A percentile compares a stretch with the other conserved stretches of the same genome.
Evolutionary conservation across 2,113 vertebrate species (phyloP).

Genomic region (Corvus moneduloides): DNA sequence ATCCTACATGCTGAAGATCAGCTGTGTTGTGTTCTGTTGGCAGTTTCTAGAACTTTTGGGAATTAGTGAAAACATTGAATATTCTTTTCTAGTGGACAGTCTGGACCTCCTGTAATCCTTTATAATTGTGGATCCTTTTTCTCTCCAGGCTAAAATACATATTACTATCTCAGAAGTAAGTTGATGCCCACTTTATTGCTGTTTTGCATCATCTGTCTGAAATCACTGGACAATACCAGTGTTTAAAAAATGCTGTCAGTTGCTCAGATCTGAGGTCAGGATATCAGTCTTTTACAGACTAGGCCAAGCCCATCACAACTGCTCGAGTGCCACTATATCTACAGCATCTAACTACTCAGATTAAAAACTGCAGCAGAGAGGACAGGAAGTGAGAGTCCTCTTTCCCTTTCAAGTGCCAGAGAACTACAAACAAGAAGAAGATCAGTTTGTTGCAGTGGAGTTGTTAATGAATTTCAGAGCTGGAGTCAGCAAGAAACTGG

Average conservation of each 20-base stretch:
- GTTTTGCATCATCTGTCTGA: neutral
- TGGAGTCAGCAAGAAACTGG: neutral
- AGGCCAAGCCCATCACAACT: neutral
- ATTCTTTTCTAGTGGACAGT: neutral
- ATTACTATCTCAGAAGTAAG: neutral
- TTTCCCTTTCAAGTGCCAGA: neutral
- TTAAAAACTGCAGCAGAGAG: neutral
- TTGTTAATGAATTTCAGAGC: neutral
- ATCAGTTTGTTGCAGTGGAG: neutral
- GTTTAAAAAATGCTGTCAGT: neutral
- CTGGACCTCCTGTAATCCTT: neutral
- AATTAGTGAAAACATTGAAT: neutral
- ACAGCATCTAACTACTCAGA: neutral
- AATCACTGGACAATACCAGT: neutral
- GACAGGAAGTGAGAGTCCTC: neutral
- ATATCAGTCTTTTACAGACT: neutral
- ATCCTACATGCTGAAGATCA: neutral
- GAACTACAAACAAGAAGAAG: neutral
- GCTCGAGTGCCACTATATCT: neutral
- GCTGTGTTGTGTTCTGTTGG: neutral
- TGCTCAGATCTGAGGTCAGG: neutral
- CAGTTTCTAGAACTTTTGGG: neutral
- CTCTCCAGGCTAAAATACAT: neutral
- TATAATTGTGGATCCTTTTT: neutral
- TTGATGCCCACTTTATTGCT: neutral